Evolutionary conservation across 2,113 vertebrate genomes (phyloP).

Genomic region (Vulpes ferrilata): DNA sequence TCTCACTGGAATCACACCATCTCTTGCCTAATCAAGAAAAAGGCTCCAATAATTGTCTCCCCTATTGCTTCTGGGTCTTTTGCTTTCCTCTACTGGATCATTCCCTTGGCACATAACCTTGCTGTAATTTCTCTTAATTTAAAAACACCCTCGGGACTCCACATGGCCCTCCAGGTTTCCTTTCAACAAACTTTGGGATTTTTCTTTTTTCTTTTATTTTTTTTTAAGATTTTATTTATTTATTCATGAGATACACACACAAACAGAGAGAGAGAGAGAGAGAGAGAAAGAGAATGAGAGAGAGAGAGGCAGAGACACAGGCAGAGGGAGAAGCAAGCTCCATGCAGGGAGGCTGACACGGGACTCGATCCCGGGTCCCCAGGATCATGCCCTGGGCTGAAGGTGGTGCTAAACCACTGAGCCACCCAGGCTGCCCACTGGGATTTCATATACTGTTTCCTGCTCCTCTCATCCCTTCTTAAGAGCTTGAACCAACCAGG

Average conservation of each 20-base stretch:
- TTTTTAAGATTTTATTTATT: no score
- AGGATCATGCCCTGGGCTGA: no score
- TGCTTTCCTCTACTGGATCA: neutral
- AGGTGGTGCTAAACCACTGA: no score
- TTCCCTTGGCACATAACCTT: neutral
- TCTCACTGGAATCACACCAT: neutral
- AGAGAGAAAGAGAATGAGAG: no score
- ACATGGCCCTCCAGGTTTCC: neutral
- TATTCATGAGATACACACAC: no score
- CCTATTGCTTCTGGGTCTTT: neutral
- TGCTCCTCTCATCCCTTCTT: neutral
- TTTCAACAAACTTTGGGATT: neutral
- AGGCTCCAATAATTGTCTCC: neutral
- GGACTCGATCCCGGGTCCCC: no score
- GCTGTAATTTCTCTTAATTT: neutral
- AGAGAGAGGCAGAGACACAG: no score
- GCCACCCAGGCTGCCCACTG: no score
- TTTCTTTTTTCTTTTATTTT: no score
- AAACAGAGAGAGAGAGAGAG: no score
- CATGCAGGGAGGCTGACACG: no score
- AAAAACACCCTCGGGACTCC: neutral
- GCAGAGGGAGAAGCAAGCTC: no score
- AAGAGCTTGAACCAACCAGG: neutral
- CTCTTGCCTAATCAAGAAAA: neutral
- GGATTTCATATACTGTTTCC: neutral